These are phyloP conservation scores for Chloroceryle aenea DNA, from an alignment of 2,113 vertebrate genomes.

Conservation along the genomic window DNA sequence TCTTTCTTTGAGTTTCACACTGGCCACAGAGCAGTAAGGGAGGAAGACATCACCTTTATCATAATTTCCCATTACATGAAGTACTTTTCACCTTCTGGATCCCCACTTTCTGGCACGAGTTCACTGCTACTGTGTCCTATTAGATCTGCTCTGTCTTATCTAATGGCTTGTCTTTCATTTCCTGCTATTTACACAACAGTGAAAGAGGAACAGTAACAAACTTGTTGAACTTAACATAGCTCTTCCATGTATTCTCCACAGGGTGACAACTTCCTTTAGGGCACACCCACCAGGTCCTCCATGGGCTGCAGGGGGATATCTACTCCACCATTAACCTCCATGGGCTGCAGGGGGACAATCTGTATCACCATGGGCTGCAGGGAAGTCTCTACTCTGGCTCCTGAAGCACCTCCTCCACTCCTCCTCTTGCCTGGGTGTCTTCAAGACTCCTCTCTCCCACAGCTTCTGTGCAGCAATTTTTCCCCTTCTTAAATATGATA, in stretches of 20 bases:
- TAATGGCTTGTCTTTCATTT: not conserved
- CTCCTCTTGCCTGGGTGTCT: not conserved
- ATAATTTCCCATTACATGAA: not conserved
- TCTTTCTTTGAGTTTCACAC: not conserved
- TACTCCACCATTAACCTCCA: not conserved
- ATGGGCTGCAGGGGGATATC: not conserved
- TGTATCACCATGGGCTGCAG: not conserved
- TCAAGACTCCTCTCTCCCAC: not conserved
- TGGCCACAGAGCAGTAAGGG: not conserved
- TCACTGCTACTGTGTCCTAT: not conserved
- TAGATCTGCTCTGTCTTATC: not conserved
- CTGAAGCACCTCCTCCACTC: not conserved
- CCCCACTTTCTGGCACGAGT: not conserved
- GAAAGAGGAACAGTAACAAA: not conserved
- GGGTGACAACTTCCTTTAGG: not conserved
- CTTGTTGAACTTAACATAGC: not conserved
- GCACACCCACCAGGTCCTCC: not conserved
- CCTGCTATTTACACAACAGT: not conserved
- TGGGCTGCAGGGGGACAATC: not conserved
- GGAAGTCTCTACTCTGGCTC: accelerated
- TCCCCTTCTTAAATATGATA: not conserved
- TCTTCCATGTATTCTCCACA: too few species aligned
- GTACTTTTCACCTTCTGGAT: not conserved
- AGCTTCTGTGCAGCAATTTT: not conserved
- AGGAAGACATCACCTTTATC: not conserved